Conservation (phyloP, 1,140 invertebrate species). For the Spodoptera frugiperda region DNA sequence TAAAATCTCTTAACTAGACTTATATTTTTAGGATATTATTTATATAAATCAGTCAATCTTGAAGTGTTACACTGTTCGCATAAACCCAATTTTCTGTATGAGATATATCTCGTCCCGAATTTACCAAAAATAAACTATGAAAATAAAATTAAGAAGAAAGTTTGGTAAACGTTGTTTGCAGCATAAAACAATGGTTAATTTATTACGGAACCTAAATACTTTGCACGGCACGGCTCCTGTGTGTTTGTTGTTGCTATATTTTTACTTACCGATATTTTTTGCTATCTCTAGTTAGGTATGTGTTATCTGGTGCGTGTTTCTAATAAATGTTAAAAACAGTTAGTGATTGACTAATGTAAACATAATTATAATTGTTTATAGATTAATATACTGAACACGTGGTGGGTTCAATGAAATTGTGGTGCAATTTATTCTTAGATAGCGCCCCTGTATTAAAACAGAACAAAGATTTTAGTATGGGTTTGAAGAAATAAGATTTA, state of each 20-base stretch:
- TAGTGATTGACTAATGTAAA: conserved; percentile 19
- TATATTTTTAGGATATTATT: too few relatives aligned
- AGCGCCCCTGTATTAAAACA: background rate
- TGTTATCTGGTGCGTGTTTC: conserved; percentile 19
- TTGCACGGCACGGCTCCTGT: background rate
- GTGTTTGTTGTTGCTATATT: background rate
- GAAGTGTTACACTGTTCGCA: too few relatives aligned
- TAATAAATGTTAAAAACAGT: conserved; percentile 26
- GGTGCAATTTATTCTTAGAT: conserved; percentile 11
- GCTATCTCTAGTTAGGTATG: background rate
- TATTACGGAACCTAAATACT: background rate
- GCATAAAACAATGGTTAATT: background rate
- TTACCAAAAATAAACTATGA: too few relatives aligned
- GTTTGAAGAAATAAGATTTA: too few relatives aligned
- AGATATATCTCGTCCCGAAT: too few relatives aligned
- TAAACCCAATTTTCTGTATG: too few relatives aligned
- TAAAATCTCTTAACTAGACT: too few relatives aligned
- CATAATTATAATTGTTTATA: conserved; percentile 29
- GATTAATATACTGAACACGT: conserved; percentile 18
- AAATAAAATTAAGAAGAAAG: too few relatives aligned
- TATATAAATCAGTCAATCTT: too few relatives aligned
- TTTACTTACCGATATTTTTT: background rate
- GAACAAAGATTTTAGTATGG: background rate
- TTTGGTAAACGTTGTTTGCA: too few relatives aligned
- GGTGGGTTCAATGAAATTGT: conserved; percentile 27